A percentile compares a stretch with the other conserved stretches of the same genome.
Evolutionary conservation across 2,113 vertebrate species (phyloP).

Genomic region (Mirounga angustirostris): DNA sequence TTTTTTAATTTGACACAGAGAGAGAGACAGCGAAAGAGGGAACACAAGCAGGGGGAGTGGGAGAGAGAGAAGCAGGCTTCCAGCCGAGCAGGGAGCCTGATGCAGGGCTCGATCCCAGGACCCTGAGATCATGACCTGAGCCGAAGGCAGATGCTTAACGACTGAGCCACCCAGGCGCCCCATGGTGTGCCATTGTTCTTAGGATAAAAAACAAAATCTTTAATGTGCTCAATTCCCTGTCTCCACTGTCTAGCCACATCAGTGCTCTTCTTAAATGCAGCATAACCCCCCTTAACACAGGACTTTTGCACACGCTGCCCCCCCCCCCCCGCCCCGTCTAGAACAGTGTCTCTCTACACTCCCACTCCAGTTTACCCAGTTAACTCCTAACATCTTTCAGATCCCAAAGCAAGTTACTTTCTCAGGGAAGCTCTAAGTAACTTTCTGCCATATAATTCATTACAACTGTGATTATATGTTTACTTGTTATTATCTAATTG

Average conservation of each 20-base stretch:
- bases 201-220: not conserved
- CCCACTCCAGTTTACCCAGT: not conserved
- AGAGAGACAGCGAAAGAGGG: no score
- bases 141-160: no score
- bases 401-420: not conserved
- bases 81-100: no score
- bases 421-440: not conserved
- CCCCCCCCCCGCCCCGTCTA: not conserved
- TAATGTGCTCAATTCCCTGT: not conserved
- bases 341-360: not conserved
- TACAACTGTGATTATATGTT: not conserved
- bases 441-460: not conserved
- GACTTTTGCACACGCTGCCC: not conserved
- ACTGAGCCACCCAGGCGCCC: no score
- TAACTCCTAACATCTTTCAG: constrained; percentile 21
- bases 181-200: not conserved
- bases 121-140: no score
- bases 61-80: no score
- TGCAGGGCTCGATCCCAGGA: no score
- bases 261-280: not conserved
- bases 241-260: not conserved
- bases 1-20: no score
- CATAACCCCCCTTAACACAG: not conserved
- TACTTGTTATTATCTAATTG: not conserved
- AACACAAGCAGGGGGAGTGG: no score